These are phyloP conservation scores for Lichenostomus cassidix DNA, from an alignment of 2,113 vertebrate genomes.

Conservation along the genomic window DNA sequence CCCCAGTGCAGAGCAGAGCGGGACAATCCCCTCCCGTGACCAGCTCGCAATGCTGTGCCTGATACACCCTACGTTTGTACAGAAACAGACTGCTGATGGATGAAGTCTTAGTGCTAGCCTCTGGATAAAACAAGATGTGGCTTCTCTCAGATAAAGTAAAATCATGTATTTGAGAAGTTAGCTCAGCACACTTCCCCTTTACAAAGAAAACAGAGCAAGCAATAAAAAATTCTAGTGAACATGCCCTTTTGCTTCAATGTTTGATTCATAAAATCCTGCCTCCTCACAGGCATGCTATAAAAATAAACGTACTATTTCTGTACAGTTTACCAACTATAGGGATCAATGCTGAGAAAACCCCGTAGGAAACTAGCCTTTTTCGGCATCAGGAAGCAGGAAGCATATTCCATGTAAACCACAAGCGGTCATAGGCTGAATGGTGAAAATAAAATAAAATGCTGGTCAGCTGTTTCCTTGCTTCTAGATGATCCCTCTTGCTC, in stretches of 20 bases:
- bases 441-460: not conserved
- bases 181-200: not conserved
- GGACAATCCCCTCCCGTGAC: not conserved
- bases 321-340: not conserved
- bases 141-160: not conserved
- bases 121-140: not conserved
- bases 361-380: not conserved
- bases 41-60: fast-evolving
- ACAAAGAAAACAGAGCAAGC: not conserved
- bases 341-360: not conserved
- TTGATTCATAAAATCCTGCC: not conserved
- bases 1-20: not conserved
- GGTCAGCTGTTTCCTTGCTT: not conserved
- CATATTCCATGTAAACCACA: not conserved
- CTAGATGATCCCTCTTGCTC: not conserved
- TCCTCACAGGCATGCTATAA: not conserved
- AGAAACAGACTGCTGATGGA: not conserved
- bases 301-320: not conserved
- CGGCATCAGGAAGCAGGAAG: not conserved
- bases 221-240: not conserved
- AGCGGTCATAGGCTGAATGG: not conserved
- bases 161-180: not conserved
- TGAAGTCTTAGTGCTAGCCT: not conserved
- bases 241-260: not conserved
- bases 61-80: not conserved